Percentiles rank a stretch among this genome's conserved stretches.
Evolutionary conservation across 2,888 invertebrate genomes (phyloP).

Genomic region (Blastobasis adustella): DNA sequence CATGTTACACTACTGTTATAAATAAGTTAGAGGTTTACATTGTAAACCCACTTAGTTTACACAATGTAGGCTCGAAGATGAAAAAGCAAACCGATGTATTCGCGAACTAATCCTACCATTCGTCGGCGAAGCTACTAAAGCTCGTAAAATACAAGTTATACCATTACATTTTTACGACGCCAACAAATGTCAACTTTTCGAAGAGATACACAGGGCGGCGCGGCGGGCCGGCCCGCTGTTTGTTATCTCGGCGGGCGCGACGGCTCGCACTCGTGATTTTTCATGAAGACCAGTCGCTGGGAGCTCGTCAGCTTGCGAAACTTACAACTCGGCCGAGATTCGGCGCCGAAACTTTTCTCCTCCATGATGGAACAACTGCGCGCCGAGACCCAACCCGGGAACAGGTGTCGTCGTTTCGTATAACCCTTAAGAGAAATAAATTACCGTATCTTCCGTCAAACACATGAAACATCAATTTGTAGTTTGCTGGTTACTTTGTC

Average conservation of each 20-base stretch:
- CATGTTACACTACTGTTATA: too few species aligned
- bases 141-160: conserved; percentile 66
- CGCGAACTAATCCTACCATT: conserved; percentile 33
- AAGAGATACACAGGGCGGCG: conserved; percentile 34
- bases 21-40: too few species aligned
- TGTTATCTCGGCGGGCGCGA: conserved; percentile 29
- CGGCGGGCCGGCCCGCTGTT: conserved; percentile 26
- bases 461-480: too few species aligned
- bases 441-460: too few species aligned
- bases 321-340: conserved; percentile 12
- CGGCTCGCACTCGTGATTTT: conserved; percentile 27
- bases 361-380: conserved; percentile 9
- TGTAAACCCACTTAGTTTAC: too few species aligned
- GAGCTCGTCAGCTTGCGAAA: conserved; percentile 19
- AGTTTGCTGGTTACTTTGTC: too few species aligned
- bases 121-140: conserved; percentile 40
- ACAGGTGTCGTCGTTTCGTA: conserved; percentile 7
- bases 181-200: conserved; percentile 65
- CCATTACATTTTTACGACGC: conserved; percentile 67
- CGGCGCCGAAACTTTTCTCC: conserved; percentile 13
- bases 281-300: conserved; percentile 25
- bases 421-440: conserved; percentile 11
- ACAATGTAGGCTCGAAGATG: too few species aligned
- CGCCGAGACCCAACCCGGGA: conserved; percentile 2
- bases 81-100: neutral